Evolutionary conservation across 2,888 invertebrate genomes (phyloP).

Genomic region (Meghimatium bilineatum): DNA sequence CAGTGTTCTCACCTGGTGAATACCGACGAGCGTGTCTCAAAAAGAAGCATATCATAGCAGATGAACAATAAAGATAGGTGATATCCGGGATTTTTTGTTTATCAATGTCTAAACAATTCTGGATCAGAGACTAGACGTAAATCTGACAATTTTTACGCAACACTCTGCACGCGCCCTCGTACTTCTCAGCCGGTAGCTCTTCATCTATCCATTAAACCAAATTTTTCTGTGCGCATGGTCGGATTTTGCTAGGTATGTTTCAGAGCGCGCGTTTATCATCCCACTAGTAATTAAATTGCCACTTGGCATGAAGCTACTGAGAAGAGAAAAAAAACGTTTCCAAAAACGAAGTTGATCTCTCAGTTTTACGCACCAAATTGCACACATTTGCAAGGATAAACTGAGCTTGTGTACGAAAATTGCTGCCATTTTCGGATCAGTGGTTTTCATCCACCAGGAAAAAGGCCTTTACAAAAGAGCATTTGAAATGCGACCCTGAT

Average conservation of each 20-base stretch:
- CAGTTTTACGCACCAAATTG: background rate
- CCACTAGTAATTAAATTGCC: background rate
- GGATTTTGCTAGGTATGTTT: constrained; percentile 8
- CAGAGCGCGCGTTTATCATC: background rate
- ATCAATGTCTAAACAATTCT: too few relatives aligned
- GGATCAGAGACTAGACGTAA: background rate
- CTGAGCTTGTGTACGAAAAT: background rate
- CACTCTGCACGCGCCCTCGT: background rate
- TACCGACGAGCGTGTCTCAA: too few relatives aligned
- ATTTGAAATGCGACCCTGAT: background rate
- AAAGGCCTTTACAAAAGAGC: background rate
- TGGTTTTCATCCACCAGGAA: background rate
- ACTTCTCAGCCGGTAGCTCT: background rate
- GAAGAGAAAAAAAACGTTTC: background rate
- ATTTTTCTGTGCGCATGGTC: constrained; percentile 8
- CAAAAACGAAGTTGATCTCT: background rate
- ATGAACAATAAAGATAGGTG: background rate
- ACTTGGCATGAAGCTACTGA: background rate
- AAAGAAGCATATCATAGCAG: too few relatives aligned
- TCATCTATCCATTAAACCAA: background rate
- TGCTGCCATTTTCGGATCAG: background rate
- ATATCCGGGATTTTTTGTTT: background rate
- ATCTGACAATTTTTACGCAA: background rate
- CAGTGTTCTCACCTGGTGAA: background rate
- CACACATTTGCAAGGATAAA: constrained; percentile 6